A percentile compares a stretch with the other conserved stretches of the same genome.
Evolutionary conservation across 1,140 invertebrate genomes (phyloP).

Genomic region (Drosophila erecta): DNA sequence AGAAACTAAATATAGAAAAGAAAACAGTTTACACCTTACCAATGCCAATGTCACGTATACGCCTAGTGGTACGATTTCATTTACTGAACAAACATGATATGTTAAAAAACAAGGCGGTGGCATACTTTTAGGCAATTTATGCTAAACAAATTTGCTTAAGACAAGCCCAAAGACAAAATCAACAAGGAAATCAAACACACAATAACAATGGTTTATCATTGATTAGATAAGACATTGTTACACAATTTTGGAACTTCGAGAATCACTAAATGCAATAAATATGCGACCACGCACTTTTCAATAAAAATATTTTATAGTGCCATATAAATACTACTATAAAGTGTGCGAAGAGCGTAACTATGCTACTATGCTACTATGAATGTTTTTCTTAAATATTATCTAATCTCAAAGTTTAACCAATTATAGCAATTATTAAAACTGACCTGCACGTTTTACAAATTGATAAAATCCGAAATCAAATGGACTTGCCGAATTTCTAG

Average conservation of each 20-base stretch:
- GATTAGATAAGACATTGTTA: conserved; percentile 64
- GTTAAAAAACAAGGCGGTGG: conserved; percentile 22
- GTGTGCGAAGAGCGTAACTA: too few relatives aligned
- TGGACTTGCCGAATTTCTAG: background rate
- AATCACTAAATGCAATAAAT: conserved; percentile 18
- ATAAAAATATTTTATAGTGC: conserved; percentile 12
- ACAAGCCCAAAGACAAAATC: conserved; percentile 23
- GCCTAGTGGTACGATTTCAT: background rate
- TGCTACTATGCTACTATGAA: background rate
- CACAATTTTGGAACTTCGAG: conserved; percentile 9
- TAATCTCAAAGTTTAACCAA: conserved; percentile 5
- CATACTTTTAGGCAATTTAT: conserved; percentile 73
- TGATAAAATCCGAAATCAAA: background rate
- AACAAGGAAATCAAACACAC: conserved; percentile 27
- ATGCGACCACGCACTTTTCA: conserved; percentile 15
- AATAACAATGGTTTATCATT: conserved; percentile 21
- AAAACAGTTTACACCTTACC: background rate
- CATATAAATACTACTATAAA: conserved; percentile 12
- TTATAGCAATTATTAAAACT: background rate
- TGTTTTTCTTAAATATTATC: background rate
- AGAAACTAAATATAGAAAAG: background rate
- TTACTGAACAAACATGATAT: conserved; percentile 31
- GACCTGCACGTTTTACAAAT: background rate
- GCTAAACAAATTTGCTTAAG: conserved; percentile 56
- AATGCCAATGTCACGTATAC: conserved; percentile 47